Base-by-base conservation (phyloP, 2,888 invertebrate genomes). In the Atherix ibis region DNA sequence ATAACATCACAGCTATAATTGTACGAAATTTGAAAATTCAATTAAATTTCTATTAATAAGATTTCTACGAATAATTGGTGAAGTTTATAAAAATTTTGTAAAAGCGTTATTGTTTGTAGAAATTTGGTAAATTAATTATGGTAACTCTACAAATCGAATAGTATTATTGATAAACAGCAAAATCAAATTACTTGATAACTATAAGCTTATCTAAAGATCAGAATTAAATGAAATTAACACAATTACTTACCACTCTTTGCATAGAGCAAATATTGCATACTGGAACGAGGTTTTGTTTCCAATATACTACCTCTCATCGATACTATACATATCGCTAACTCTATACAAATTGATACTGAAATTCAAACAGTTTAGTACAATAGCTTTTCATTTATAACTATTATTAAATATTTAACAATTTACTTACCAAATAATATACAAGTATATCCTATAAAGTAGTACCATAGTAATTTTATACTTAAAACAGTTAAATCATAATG, bases 221-320 rank as follows among this genome's bases (percentile, higher is more conserved):
- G n/a, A n/a, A n/a, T n/a, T n/a, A n/a, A n/a, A n/a, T n/a, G n/a
- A n/a, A n/a, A n/a, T n/a, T n/a, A n/a, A n/a, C n/a, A 2, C 4
- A 19, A 18, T 10, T 34, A 57, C 69, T 70, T 63, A 84, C 84
- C 71, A 46, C 83, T 65, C 55, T 81, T 70, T 45, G 74, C 62
- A 62, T 85, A 85, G 48, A 85, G 73, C 48, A 84, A 68, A 55
- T 80, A 76, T 61, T 80, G 78, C 70, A 84, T 80, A 44, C 76
- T 70, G 44, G 73, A 66, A 37, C 85, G 65, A 9, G 75, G 74
- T 27, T 69, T 67, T n/a, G 76, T 74, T 51, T 82, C 75, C 47
- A 85, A 65, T 48, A 85, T 84, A 52, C 79, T 76, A 38, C 85
- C 85, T 43, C 80, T 66, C 62, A 81, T 72, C 41, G 83, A 79